Percentiles rank a stretch among this genome's conserved stretches.
phyloP scores from a whole-genome alignment of 92 coral and sea anemone species.

The Parazoanthus darwini region DNA sequence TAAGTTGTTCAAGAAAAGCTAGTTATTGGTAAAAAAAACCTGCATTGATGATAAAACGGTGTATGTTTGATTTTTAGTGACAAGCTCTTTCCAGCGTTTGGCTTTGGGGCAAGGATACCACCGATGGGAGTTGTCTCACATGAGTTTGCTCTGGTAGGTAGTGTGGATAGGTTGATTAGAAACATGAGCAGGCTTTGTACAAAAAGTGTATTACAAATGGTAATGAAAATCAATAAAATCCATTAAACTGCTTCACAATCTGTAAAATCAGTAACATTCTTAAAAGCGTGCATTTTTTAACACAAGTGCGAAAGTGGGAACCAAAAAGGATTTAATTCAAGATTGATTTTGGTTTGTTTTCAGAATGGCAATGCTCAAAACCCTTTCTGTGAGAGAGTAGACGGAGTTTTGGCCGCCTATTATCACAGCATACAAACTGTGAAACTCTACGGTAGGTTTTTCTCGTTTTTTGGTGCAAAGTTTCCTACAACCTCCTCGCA shows the following conservation, averaged over 20 bases:
- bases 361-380: conserved; percentile 87
- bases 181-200: too few species aligned
- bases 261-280: too few species aligned
- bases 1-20: too few species aligned
- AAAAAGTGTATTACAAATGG: too few species aligned
- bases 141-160: conserved; percentile 92
- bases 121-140: conserved; percentile 90
- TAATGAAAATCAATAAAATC: too few species aligned
- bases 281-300: too few species aligned
- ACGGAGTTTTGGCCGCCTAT: conserved; percentile 86
- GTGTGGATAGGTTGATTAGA: too few species aligned
- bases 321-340: background rate
- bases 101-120: conserved; percentile 96
- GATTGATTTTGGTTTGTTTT: conserved; percentile 8
- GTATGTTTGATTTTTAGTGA: conserved; percentile 57
- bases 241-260: too few species aligned
- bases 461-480: background rate
- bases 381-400: conserved; percentile 86
- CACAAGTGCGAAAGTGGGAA: background rate
- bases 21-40: too few species aligned
- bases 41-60: background rate
- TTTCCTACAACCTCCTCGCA: background rate
- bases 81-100: conserved; percentile 96
- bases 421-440: conserved; percentile 88
- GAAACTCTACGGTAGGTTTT: conserved; percentile 75